Evolutionary conservation across 2,888 invertebrate genomes (phyloP), one percentile per base, ranked within the genome.

Genomic region (Stramonita haemastoma): DNA sequence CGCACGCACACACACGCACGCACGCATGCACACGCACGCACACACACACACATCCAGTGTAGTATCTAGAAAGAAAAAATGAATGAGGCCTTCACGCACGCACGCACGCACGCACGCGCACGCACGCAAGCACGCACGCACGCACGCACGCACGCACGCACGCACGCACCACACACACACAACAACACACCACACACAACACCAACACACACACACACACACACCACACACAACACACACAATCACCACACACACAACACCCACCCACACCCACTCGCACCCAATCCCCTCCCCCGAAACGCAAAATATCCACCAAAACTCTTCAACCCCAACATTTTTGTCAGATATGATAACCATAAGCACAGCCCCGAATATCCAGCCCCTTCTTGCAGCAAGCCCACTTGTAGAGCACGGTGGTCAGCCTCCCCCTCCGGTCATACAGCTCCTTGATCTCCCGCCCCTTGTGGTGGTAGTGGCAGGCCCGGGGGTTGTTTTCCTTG

Each of bases 341-440:
- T 88, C 85, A 94, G 19, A 94, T 92, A 90, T 94, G 94, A 88
- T 92, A 93, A 19, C 94, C 93, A 90, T 91, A 92, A n/a, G 91
- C 91, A 90, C 95, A 95, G 8, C 95, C 95, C n/a, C 91, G 92
- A 32, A 92, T 89, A 46, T 94, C 93, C 19, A 94, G 89, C 11
- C 92, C 92, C 89, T 92, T 93, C 90, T 93, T 94, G 91, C 95
- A 95, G 88, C 95, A 95, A 22, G 94, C 93, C 95, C 95, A 95
- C 87, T 93, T 93, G 91, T 94, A 94, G 8, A 93, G 87, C 15
- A 94, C 93, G 86, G 92, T 92, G 46, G 92, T 89, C 29, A 95
- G 91, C 84, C 92, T 92, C 1, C 94, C 94, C 83, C 92, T 91
- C 26, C 89, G 86, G 89, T 93, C 93, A 90, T 94, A 94, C 89